Base-by-base conservation (phyloP, 2,888 invertebrate species). In the Chromoteleia sp. region DNA sequence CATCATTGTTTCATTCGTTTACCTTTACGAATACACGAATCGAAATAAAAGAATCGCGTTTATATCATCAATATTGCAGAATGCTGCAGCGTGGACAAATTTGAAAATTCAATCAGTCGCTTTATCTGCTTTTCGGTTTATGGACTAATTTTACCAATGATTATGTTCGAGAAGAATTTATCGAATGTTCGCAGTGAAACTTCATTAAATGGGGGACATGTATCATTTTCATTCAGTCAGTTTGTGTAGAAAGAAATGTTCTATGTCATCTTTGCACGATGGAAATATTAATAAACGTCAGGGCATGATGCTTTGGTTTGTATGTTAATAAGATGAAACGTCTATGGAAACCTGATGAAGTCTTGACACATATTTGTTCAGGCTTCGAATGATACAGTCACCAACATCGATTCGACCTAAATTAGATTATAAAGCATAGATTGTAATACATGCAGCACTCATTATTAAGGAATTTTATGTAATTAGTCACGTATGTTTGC, bases 291-390 rank as follows among this genome's bases (percentile, higher is more conserved):
- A 61, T 54, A 29, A 61, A 33, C 36, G 70, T 70, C 41, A 45
- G 36, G 29, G 29, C 6, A 36, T 15, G 14, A 43, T 43, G 65
- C 25, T 17, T 70, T 52, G 15, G 56, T 54, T 70, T 63, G 39
- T 56, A 70, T 56, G 77, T 70, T 77, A 77, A 63, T 70, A 77
- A 70, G 77, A 77, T 77, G 63, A 63, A 70, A 54, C 48, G 61
- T 68, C 77, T 63, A 63, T 63, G 77, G 77, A 77, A 77, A 77
- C 77, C 77, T 63, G 63, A 77, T 56, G 63, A 63, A 77, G 77
- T 70, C 77, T 68, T 77, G 70, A 70, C 70, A 76, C 67, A 68
- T 77, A 77, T 77, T 77, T 70, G 70, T 77, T 61, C 56, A 63
- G 77, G 77, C 68, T 70, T 77, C 77, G 58, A 77, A 68, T 48